These are phyloP conservation scores for Drosophila niveifrons DNA, from an alignment of 2,888 invertebrate genomes.

Conservation along the genomic window DNA sequence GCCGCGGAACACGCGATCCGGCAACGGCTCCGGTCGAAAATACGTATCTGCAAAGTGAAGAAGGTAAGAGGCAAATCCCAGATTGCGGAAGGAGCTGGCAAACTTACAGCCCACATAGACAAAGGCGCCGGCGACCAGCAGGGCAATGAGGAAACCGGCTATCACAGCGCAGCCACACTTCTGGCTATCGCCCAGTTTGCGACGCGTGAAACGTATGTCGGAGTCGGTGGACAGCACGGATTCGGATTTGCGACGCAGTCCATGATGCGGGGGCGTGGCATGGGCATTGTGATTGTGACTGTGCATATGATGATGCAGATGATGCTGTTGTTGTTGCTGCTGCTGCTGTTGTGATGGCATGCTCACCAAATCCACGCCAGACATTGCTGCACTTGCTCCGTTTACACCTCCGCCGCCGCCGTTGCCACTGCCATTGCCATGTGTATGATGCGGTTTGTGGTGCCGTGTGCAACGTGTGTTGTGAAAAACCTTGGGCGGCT, in stretches of 20 bases:
- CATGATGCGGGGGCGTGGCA: slow-evolving; percentile 54
- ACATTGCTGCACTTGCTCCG: neutral
- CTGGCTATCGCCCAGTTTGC: slow-evolving; percentile 93
- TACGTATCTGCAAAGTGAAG: slow-evolving; percentile 82
- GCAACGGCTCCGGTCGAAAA: slow-evolving; percentile 87
- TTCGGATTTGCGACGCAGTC: slow-evolving; percentile 87
- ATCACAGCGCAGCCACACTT: slow-evolving; percentile 95
- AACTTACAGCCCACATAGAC: slow-evolving; percentile 88
- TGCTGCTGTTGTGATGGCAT: slow-evolving; percentile 22
- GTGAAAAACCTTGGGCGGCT: slow-evolving; percentile 82
- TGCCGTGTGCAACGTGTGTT: slow-evolving; percentile 84
- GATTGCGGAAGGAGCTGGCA: neutral
- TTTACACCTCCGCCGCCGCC: slow-evolving; percentile 4
- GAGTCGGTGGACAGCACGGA: slow-evolving; percentile 94
- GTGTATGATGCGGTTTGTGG: slow-evolving; percentile 82
- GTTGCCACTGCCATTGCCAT: slow-evolving; percentile 50
- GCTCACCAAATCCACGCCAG: slow-evolving; percentile 37
- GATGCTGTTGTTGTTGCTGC: slow-evolving; percentile 58
- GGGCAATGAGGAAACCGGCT: slow-evolving; percentile 92
- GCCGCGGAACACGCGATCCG: slow-evolving; percentile 93
- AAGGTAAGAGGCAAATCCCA: neutral
- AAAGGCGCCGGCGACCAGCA: slow-evolving; percentile 90
- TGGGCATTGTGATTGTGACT: slow-evolving; percentile 59
- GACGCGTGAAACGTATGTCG: slow-evolving; percentile 94
- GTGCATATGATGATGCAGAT: slow-evolving; percentile 55